phyloP scores from a whole-genome alignment of 2,888 invertebrate species.

The Luffia ferchaultella region DNA sequence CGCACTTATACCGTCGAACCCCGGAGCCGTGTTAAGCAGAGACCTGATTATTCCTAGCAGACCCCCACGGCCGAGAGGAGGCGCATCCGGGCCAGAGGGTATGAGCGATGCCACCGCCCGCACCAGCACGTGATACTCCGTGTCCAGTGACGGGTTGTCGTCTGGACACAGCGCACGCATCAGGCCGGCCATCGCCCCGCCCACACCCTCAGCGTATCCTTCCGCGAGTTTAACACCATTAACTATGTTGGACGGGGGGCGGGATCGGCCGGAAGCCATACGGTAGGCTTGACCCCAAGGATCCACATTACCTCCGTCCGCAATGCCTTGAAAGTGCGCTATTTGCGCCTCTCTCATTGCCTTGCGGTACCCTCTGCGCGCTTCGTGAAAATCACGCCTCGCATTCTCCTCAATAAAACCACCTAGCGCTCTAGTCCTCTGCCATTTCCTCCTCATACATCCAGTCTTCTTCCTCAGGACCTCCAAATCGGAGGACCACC shows the following conservation, averaged over 20 bases:
- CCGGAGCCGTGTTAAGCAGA: constrained; percentile 6
- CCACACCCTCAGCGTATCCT: constrained; percentile 7
- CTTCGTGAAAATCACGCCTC: not conserved
- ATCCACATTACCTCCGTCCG: constrained; percentile 12
- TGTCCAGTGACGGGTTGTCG: constrained; percentile 14
- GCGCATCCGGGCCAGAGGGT: constrained; percentile 14
- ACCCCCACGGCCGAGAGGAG: constrained; percentile 3
- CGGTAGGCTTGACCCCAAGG: constrained; percentile 18
- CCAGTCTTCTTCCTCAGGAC: not conserved
- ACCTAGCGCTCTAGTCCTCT: constrained; percentile 1
- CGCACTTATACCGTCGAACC: constrained; percentile 3
- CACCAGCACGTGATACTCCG: constrained; percentile 16
- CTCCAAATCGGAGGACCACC: constrained; percentile 13
- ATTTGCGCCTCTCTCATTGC: constrained; percentile 8
- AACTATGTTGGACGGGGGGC: constrained; percentile 15
- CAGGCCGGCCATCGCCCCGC: constrained; percentile 13
- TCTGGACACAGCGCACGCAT: constrained; percentile 21
- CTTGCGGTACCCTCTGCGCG: constrained; percentile 5
- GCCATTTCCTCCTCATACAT: constrained; percentile 11
- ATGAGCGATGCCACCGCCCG: constrained; percentile 13
- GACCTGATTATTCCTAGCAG: not conserved
- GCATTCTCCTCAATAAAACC: not conserved
- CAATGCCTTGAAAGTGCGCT: constrained; percentile 4
- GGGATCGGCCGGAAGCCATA: constrained; percentile 12
- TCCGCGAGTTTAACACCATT: constrained; percentile 9